These are phyloP conservation scores for Microtus ochrogaster DNA, from an alignment of 2,113 vertebrate species.

Conservation along the genomic window DNA sequence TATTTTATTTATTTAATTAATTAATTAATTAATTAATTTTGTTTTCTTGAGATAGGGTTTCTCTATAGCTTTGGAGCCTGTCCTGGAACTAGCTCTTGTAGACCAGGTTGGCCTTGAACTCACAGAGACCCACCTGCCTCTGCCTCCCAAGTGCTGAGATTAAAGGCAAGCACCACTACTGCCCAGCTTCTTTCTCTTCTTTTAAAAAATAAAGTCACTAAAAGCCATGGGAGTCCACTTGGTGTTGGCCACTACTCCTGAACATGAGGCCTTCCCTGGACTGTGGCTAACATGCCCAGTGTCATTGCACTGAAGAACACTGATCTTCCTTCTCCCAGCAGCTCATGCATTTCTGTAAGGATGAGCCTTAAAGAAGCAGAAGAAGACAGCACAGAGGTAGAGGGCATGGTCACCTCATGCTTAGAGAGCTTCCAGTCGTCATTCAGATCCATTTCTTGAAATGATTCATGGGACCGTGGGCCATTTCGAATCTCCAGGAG, in stretches of 20 bases:
- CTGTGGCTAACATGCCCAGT: neutral
- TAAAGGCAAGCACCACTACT: rapidly evolving
- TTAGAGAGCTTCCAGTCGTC: slow-evolving; percentile 98
- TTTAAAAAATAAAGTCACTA: neutral
- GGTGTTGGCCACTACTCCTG: neutral
- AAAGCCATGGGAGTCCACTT: neutral
- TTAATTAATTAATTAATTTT: no score
- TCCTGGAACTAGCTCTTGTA: no score
- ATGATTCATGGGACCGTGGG: slow-evolving; percentile 96
- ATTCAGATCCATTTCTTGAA: slow-evolving; percentile 99
- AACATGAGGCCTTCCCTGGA: neutral
- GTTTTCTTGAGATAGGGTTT: no score
- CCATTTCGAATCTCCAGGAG: slow-evolving; percentile 97
- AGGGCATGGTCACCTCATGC: slow-evolving; percentile 88
- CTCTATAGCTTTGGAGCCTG: no score
- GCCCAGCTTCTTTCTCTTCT: neutral
- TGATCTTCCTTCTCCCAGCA: neutral
- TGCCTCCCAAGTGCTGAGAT: no score
- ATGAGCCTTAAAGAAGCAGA: neutral
- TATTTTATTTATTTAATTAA: no score
- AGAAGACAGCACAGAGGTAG: neutral
- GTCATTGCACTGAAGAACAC: neutral
- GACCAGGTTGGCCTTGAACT: no score
- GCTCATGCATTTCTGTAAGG: neutral
- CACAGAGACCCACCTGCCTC: no score